Conservation (phyloP, 2,113 vertebrate species). For the Odocoileus virginianus region DNA sequence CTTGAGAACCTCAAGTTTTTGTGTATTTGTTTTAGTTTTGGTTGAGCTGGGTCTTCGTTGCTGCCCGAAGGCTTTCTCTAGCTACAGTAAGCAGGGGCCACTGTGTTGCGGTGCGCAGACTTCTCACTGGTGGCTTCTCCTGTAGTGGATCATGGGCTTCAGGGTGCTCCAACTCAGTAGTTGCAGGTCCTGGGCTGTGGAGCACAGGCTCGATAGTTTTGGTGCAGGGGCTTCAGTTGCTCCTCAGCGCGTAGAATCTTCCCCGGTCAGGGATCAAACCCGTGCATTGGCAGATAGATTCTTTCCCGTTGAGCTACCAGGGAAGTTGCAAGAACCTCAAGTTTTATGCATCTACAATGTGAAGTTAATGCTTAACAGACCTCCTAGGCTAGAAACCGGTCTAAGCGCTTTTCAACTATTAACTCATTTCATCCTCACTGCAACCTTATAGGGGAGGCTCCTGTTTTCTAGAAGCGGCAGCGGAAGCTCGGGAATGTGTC, state of each 20-base stretch:
- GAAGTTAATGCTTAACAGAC: neutral
- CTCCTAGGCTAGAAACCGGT: neutral
- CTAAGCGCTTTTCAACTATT: neutral
- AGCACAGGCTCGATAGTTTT: neutral
- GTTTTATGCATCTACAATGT: neutral
- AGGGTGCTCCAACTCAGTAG: neutral
- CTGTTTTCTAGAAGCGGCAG: neutral
- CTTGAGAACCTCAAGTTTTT: neutral
- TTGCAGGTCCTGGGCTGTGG: neutral
- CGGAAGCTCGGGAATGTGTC: neutral
- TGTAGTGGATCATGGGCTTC: neutral
- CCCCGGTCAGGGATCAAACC: neutral
- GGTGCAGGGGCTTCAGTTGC: neutral
- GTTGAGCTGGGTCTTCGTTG: neutral
- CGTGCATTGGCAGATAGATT: neutral
- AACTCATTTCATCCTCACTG: neutral
- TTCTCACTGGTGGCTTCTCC: neutral
- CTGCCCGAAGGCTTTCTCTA: neutral
- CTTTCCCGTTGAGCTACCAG: neutral
- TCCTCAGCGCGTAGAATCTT: neutral
- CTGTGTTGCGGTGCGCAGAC: accelerated
- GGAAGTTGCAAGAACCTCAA: neutral
- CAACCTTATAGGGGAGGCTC: neutral
- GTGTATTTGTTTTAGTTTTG: neutral
- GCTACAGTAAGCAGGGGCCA: accelerated